phyloP scores from a whole-genome alignment of 2,797 vertebrate species.

The Hoplostethus atlanticus region DNA sequence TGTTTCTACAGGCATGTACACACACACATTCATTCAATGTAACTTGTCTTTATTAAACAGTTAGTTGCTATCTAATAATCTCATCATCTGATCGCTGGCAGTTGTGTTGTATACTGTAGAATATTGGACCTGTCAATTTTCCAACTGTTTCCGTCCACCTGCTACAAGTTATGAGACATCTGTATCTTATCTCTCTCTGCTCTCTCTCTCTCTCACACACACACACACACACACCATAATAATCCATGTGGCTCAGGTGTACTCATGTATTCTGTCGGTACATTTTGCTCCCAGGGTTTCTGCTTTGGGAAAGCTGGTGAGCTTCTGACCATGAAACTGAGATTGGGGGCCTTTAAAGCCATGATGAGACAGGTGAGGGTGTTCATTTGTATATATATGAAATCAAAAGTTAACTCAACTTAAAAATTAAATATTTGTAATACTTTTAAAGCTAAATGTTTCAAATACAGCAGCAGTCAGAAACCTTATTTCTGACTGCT shows the following conservation, averaged over 20 bases:
- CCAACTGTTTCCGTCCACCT: no score
- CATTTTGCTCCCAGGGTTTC: constrained; percentile 76
- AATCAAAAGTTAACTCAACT: neutral
- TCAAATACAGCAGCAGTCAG: no score
- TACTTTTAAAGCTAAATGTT: no score
- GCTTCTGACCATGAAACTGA: constrained; percentile 92
- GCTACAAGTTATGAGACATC: no score
- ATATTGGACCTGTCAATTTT: no score
- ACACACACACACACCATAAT: neutral
- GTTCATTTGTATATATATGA: neutral
- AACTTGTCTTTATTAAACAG: neutral
- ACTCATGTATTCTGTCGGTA: neutral
- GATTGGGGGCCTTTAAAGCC: constrained; percentile 90
- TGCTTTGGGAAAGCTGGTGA: constrained; percentile 97
- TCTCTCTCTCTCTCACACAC: neutral
- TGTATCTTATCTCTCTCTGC: no score
- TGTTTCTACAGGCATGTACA: constrained; percentile 92
- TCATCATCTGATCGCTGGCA: neutral
- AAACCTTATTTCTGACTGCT: no score
- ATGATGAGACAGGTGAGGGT: constrained; percentile 94
- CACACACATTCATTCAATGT: neutral
- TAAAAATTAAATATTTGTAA: no score
- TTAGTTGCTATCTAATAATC: no score
- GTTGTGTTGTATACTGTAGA: no score
- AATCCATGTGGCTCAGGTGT: neutral